Evolutionary conservation across 2,797 vertebrate species (phyloP).

Genomic region (Brotula barbata): DNA sequence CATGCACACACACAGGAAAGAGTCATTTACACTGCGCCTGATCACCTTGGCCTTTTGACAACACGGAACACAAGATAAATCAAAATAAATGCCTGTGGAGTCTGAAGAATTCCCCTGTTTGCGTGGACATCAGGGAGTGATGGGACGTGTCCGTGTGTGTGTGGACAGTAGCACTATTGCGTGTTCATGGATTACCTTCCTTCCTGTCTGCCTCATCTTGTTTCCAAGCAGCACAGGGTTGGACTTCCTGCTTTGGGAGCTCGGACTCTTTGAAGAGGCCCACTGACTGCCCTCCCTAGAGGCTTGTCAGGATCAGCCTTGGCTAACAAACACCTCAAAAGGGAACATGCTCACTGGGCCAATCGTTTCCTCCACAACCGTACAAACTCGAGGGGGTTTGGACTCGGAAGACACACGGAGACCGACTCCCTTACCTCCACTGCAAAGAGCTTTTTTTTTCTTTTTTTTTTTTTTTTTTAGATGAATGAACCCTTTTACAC

Average conservation of each 20-base stretch:
- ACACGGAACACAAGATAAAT: conserved; percentile 58
- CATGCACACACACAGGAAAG: conserved; percentile 55
- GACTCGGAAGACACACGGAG: conserved; percentile 36
- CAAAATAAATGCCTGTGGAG: conserved; percentile 48
- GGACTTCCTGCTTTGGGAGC: conserved; percentile 80
- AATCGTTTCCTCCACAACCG: conserved; percentile 71
- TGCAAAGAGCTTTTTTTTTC: conserved; percentile 14
- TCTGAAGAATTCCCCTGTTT: conserved; percentile 42
- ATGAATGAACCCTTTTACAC: conserved; percentile 34
- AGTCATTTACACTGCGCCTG: conserved; percentile 41
- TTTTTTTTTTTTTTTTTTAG: conserved; percentile 14
- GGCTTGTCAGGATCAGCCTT: conserved; percentile 69
- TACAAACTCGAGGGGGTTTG: conserved; percentile 48
- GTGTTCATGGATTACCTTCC: conserved; percentile 82
- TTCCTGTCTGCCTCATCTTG: conserved; percentile 71
- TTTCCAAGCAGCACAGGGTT: conserved; percentile 71
- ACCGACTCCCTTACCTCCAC: conserved; percentile 22
- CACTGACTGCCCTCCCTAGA: conserved; percentile 63
- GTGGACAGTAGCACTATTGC: conserved; percentile 59
- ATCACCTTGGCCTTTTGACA: conserved; percentile 41
- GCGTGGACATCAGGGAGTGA: conserved; percentile 56
- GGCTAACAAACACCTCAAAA: conserved; percentile 70
- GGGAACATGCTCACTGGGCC: conserved; percentile 50
- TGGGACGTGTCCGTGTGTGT: conserved; percentile 24
- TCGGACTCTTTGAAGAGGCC: conserved; percentile 74